A percentile compares a stretch with the other conserved stretches of the same genome.
phyloP scores from a whole-genome alignment of 2,797 vertebrate species.

The Helarctos malayanus region DNA sequence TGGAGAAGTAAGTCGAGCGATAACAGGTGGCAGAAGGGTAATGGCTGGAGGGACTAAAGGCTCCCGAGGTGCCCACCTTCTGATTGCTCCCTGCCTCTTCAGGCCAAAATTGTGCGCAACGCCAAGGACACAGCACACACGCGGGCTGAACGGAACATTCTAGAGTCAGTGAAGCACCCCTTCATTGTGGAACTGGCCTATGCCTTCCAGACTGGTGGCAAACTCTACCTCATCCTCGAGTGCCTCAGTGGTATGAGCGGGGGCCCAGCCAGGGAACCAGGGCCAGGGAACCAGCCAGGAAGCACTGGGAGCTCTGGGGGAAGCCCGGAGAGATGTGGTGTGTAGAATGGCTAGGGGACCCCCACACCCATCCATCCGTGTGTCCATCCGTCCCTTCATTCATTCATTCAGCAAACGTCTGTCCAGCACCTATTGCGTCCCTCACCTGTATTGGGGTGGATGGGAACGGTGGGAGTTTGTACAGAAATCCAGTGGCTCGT shows the following conservation, averaged over 20 bases:
- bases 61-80: not conserved
- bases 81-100: not conserved
- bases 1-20: not conserved
- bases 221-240: slow-evolving; percentile 98
- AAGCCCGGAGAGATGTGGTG: not conserved
- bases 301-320: not conserved
- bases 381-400: not conserved
- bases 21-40: not conserved
- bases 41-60: not conserved
- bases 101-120: slow-evolving; percentile 96
- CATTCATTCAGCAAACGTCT: slow-evolving; percentile 83
- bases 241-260: slow-evolving; percentile 93
- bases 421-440: slow-evolving; percentile 49
- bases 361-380: not conserved
- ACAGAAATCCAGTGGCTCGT: not conserved
- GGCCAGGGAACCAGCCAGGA: not conserved
- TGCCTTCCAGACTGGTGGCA: slow-evolving; percentile 96
- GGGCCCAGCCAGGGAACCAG: not conserved
- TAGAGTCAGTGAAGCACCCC: slow-evolving; percentile 96
- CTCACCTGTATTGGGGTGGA: not conserved
- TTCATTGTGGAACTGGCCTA: slow-evolving; percentile 97
- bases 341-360: not conserved
- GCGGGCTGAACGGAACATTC: slow-evolving; percentile 94
- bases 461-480: not conserved
- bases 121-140: slow-evolving; percentile 97